Evolutionary conservation across 2,888 invertebrate species (phyloP).

Genomic region (Rhimphoctona megacephalus): DNA sequence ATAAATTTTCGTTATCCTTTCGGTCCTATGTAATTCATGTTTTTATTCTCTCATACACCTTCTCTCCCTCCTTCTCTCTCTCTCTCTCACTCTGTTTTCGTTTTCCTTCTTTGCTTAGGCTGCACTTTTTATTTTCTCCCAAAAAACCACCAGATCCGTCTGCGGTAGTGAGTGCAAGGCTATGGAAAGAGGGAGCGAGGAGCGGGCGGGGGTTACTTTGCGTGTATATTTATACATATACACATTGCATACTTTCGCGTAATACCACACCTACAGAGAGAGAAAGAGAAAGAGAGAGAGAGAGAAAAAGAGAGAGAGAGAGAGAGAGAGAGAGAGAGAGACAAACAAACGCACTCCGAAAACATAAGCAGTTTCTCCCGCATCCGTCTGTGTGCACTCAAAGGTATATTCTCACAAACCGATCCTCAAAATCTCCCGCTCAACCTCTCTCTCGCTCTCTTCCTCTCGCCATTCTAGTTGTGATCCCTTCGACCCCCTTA

Average conservation of each 20-base stretch:
- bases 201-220: conserved; percentile 28
- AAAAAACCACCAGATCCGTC: conserved; percentile 48
- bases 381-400: conserved; percentile 50
- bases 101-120: conserved; percentile 61
- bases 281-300: conserved; percentile 6
- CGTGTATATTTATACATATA: conserved; percentile 40
- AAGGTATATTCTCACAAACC: conserved; percentile 50
- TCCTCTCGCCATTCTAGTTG: conserved; percentile 5
- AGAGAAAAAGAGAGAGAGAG: conserved; percentile 2
- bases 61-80: conserved; percentile 69
- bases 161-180: conserved; percentile 45
- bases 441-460: conserved; percentile 58
- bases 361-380: conserved; percentile 70
- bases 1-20: conserved; percentile 63
- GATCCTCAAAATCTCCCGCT: conserved; percentile 64
- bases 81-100: conserved; percentile 70
- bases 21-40: conserved; percentile 37
- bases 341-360: conserved; percentile 77
- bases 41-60: conserved; percentile 61
- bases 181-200: conserved; percentile 7
- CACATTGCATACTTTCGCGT: conserved; percentile 36
- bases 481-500: conserved; percentile 43
- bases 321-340: conserved; percentile 4
- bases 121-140: conserved; percentile 64
- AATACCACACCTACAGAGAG: conserved; percentile 58